Base-by-base conservation (phyloP, 1,140 invertebrate genomes). In the Cherax destructor region DNA sequence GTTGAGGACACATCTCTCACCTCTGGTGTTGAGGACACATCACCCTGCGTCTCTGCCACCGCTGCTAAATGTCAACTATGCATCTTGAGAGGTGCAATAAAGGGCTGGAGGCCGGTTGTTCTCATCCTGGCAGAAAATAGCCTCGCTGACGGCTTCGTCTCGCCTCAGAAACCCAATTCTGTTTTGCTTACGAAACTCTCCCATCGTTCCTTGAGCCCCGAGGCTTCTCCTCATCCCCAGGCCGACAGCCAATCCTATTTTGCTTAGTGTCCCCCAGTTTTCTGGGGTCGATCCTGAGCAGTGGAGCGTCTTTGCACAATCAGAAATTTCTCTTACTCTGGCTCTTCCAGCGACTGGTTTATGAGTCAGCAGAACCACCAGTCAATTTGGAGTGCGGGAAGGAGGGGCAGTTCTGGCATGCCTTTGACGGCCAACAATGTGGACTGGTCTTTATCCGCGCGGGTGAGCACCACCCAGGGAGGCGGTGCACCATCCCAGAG, bases 111-210 rank as follows among this genome's bases (percentile, higher is more conserved):
- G 78, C 78, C 16, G 78, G 18, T 18, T 52, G 49, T 21, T 11
- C 78, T 52, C 78, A 52, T 80, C 52, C 78, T 56, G 52, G 78
- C 78, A 80, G 78, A 80, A 80, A 80, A 80, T 80, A 52, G 49
- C 78, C 52, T 10, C 18, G 49, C 78, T 49, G 78, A 52, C 49
- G 78, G 78, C 78, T 80, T 21, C 78, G 78, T 80, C 52, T 52
- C 78, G 52, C 52, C 78, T 56, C 49, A 56, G 52, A 52, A 56
- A 80, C 78, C 49, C 52, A 80, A 80, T 80, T 80, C 78, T 80
- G 52, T 80, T 80, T 80, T 80, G 78, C 78, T 80, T 80, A 80
- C 78, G 78, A 80, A 80, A 80, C 50, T 80, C 49, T 2, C 3
- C 30, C 61, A 69, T 69, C 61, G 61, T 69, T 21, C 18, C 10